Conservation (phyloP, 2,888 invertebrate genomes). For the Campaea margaritaria region DNA sequence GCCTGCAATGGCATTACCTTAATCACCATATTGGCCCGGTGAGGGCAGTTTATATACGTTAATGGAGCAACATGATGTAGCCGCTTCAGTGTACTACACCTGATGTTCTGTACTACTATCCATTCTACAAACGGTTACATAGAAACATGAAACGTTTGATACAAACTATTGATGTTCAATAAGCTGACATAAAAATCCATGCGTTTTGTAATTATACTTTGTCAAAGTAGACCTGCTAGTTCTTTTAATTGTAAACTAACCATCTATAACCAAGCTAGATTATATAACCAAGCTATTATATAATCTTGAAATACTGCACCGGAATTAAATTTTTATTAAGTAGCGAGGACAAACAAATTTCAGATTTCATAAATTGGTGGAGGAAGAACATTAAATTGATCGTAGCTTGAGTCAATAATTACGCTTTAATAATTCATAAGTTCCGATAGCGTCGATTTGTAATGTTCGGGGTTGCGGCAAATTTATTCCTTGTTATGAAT, state of each 20-base stretch:
- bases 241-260: too few species aligned
- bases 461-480: conserved; percentile 48
- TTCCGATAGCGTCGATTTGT: conserved; percentile 41
- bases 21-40: conserved; percentile 69
- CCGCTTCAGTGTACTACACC: conserved; percentile 18
- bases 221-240: background rate
- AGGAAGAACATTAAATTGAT: conserved; percentile 4
- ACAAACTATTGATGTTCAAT: too few species aligned
- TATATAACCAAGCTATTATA: too few species aligned
- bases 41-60: conserved; percentile 64
- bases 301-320: too few species aligned
- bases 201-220: background rate
- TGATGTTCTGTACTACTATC: conserved; percentile 28
- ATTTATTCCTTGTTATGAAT: conserved; percentile 61
- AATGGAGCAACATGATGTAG: conserved; percentile 53
- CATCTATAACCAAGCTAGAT: too few species aligned
- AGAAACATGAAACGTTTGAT: too few species aligned
- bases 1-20: conserved; percentile 69
- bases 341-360: too few species aligned
- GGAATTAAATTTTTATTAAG: too few species aligned
- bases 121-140: background rate
- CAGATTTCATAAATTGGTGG: background rate
- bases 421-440: conserved; percentile 57
- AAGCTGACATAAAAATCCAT: background rate
- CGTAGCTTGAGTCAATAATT: conserved; percentile 39